Percentiles rank a stretch among this genome's conserved stretches.
Evolutionary conservation across 2,888 invertebrate species (phyloP).

Genomic region (Idaea dimidiata): DNA sequence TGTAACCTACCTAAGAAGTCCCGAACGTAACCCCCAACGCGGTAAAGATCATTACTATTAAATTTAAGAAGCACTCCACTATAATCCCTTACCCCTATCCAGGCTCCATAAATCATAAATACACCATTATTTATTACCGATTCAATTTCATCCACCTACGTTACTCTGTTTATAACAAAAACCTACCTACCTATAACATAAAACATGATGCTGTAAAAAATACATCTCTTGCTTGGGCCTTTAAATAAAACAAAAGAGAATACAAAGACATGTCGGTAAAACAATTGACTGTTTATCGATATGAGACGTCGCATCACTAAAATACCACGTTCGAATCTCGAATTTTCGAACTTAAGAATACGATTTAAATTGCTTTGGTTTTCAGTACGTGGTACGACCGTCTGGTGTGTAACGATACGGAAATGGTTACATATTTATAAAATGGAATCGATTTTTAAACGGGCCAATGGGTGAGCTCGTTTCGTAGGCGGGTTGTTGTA

Average conservation of each 20-base stretch:
- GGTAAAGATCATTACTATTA: slow-evolving; percentile 33
- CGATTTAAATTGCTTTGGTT: slow-evolving; percentile 28
- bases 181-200: slow-evolving; percentile 46
- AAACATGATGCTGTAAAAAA: slow-evolving; percentile 56
- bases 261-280: slow-evolving; percentile 77
- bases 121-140: slow-evolving; percentile 76
- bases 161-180: slow-evolving; percentile 62
- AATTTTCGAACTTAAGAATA: slow-evolving; percentile 37
- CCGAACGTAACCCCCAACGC: not conserved
- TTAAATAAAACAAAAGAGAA: slow-evolving; percentile 79
- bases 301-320: slow-evolving; percentile 47
- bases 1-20: not conserved
- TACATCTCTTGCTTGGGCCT: slow-evolving; percentile 59
- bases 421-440: slow-evolving; percentile 81
- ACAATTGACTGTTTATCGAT: slow-evolving; percentile 65
- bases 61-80: slow-evolving; percentile 32
- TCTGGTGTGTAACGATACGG: slow-evolving; percentile 42
- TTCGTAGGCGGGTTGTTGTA: slow-evolving; percentile 62
- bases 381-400: slow-evolving; percentile 29
- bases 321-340: slow-evolving; percentile 6
- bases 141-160: slow-evolving; percentile 73
- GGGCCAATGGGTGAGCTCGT: slow-evolving; percentile 69
- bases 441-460: slow-evolving; percentile 80
- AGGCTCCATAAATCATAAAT: slow-evolving; percentile 62
- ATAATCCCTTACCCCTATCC: slow-evolving; percentile 39